Base-by-base conservation (phyloP, 2,888 invertebrate genomes). In the Peribatodes rhomboidaria region DNA sequence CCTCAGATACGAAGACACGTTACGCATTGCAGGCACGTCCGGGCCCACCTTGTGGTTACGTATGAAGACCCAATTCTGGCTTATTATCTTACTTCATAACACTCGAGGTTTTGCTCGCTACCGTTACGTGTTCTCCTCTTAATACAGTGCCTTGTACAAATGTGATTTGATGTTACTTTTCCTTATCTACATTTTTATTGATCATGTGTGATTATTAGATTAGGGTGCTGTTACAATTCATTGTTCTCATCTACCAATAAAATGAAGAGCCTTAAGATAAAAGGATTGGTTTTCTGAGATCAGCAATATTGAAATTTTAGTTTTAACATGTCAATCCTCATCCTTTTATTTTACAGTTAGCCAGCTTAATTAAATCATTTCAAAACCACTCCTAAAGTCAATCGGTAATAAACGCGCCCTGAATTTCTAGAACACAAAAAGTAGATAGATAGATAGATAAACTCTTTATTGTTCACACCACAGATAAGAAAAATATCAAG, bases 41-140 rank as follows among this genome's bases (percentile, higher is more conserved):
- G 47, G 27, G 53, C 77, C 74, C 79, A 77, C 78, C 79, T 78
- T 71, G 72, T 71, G 77, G 80, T 75, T 76, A 69, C 76, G 71
- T 70, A 72, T 69, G 73, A 76, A 72, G 73, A 71, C 78, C 73
- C 77, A 74, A 78, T 80, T 81, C 76, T 53, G 55, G 69, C 74
- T 80, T 82, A 84, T 83, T 83, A 83, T 82, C 80, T 82, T 81
- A 81, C 77, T 79, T 80, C 78, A 77, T 79, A 79, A 75, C 74
- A 77, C 74, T 76, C 68, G 50, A 62, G 75, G 71, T 71, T 75
- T 75, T 73, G 47, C 54, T 64, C 54, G 27, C 54, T 70, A 69
- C 70, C 66, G 50, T 65, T 64, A 71, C 69, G 69, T 69, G 69
- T 70, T 67, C 64, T 58, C 62, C 71, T 72, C 66, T 65, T 73